Evolutionary conservation across 2,113 vertebrate genomes (phyloP).

Genomic region (Dicrurus megarhynchus): DNA sequence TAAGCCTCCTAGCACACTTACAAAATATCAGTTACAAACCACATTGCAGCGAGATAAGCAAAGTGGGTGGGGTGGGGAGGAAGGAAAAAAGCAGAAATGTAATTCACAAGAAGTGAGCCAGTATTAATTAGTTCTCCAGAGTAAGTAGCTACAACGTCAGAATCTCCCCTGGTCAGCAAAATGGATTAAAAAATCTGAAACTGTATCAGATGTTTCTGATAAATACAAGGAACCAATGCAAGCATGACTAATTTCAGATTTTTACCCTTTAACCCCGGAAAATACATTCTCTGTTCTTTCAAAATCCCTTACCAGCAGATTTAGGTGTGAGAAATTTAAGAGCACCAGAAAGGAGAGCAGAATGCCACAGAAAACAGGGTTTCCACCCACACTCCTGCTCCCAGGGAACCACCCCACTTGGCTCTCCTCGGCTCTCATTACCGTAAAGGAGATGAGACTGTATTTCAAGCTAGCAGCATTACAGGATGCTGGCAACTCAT

Average conservation of each 20-base stretch:
- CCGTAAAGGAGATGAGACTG: background rate
- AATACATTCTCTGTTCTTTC: background rate
- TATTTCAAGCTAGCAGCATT: conserved; percentile 16
- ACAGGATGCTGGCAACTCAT: conserved; percentile 5
- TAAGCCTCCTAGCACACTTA: background rate
- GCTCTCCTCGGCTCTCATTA: background rate
- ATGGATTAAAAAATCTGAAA: background rate
- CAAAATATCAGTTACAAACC: background rate
- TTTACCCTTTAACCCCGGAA: background rate
- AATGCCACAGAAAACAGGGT: background rate
- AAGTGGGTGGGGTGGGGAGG: background rate
- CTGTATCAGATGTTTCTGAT: background rate
- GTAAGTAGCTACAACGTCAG: background rate
- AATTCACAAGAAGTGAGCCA: background rate
- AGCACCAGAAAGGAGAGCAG: background rate
- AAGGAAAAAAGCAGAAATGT: background rate
- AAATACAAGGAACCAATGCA: background rate
- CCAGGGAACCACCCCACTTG: background rate
- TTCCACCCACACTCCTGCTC: background rate
- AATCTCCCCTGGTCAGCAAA: background rate
- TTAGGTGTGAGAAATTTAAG: background rate
- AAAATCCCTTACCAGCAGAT: background rate
- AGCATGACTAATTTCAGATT: background rate
- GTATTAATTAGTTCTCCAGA: background rate
- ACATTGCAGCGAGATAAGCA: background rate